Conservation (phyloP, 37 sponge, comb jelly and placozoan species). For the Theonella swinhoei region DNA sequence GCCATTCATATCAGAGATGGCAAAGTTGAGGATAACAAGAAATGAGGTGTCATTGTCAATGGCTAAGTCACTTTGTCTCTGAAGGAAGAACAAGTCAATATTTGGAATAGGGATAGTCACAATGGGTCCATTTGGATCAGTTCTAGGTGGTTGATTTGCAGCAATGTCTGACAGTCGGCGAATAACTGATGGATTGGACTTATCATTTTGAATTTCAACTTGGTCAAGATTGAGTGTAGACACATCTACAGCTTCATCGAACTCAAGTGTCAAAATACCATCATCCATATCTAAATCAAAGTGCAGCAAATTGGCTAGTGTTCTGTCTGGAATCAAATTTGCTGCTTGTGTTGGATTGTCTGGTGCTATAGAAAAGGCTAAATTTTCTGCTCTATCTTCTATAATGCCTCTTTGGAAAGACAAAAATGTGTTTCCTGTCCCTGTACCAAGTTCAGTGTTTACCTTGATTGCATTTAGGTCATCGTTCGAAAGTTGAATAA, state of each 20-base stretch:
- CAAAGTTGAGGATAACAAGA: constrained; percentile 70
- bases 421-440: constrained; percentile 47
- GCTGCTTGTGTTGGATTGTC: constrained; percentile 23
- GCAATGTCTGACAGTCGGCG: constrained; percentile 1
- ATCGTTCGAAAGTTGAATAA: constrained; percentile 38
- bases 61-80: constrained; percentile 19
- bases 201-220: constrained; percentile 48
- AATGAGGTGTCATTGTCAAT: constrained; percentile 54
- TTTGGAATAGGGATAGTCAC: constrained; percentile 6
- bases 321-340: constrained; percentile 52
- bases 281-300: constrained; percentile 77
- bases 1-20: constrained; percentile 77
- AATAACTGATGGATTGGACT: constrained; percentile 8
- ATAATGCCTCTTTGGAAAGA: constrained; percentile 45
- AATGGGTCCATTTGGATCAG: constrained; percentile 24
- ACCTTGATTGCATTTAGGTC: constrained; percentile 81
- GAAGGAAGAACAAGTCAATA: constrained; percentile 30
- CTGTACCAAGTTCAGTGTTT: constrained; percentile 63
- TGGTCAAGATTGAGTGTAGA: constrained; percentile 34
- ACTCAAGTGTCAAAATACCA: constrained; percentile 45
- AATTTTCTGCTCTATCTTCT: constrained; percentile 66
- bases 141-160: background rate
- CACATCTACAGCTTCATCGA: constrained; percentile 70
- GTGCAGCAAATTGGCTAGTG: constrained; percentile 43
- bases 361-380: constrained; percentile 23